A percentile compares a stretch with the other conserved stretches of the same genome.
Conservation (phyloP, 2,888 invertebrate species). For the Drosophila kokeensis region DNA sequence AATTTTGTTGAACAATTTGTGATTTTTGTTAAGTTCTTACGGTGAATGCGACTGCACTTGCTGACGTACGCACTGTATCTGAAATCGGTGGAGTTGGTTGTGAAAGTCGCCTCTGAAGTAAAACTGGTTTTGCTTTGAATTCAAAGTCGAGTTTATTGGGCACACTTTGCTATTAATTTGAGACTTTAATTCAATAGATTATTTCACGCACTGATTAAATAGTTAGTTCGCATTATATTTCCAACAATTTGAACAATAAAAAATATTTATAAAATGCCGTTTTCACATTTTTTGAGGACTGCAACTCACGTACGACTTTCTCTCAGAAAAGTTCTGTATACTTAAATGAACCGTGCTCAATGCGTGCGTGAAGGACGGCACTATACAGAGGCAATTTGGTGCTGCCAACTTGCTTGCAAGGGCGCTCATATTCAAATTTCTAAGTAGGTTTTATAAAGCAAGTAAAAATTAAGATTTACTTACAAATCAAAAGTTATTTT, state of each 20-base stretch:
- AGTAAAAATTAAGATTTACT: not conserved
- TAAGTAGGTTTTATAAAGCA: too few species aligned
- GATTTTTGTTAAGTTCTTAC: not conserved
- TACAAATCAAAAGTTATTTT: not conserved
- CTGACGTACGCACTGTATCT: conserved; percentile 51
- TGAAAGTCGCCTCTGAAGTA: conserved; percentile 24
- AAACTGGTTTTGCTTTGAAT: conserved; percentile 47
- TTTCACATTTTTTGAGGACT: conserved; percentile 26
- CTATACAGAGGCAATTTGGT: conserved; percentile 2
- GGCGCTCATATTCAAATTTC: conserved; percentile 32
- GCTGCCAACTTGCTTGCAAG: conserved; percentile 32
- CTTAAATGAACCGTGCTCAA: conserved; percentile 38
- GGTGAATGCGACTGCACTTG: conserved; percentile 43
- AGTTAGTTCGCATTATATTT: not conserved
- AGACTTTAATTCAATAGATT: not conserved
- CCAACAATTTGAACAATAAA: not conserved
- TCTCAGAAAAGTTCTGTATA: conserved; percentile 69
- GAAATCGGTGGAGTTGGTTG: conserved; percentile 15
- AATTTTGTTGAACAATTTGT: conserved; percentile 1
- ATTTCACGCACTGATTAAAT: not conserved
- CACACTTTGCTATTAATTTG: not conserved
- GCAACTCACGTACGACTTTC: conserved; percentile 39
- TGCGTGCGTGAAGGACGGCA: conserved; percentile 29
- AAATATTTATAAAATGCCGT: not conserved
- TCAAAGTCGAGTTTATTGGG: conserved; percentile 1